Evolutionary conservation across 2,113 vertebrate species (phyloP), one percentile per base, ranked within the genome.

Genomic region (Crotalus horridus): DNA sequence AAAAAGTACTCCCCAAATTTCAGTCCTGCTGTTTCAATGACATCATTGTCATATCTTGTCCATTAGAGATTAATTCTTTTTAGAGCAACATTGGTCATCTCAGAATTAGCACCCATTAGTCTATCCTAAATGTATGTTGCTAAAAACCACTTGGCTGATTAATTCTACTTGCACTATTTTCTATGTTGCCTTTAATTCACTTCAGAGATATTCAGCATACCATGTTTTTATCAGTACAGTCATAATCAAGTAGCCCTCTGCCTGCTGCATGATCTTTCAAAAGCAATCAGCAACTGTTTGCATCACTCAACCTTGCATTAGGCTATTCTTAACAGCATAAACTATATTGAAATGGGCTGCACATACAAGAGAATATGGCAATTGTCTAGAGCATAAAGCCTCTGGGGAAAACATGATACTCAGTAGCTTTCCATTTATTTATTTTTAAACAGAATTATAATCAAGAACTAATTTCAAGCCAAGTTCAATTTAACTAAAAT

Each of bases 401-500:
- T 91, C 64, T 69, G 43, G 89, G 89, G 92, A 96, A 91, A 89
- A 90, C 93, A 92, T n/a, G 95, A 7, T 93, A 90, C 85, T 97
- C 95, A 89, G 81, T 94, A 95, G 69, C 46, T 96, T 95, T 6
- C 2, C 95, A 95, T 94, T 97, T 94, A 97, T 96, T 97, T 39
- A 2, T 39, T 90, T 56, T 96, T 96, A 91, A 96, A 91, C 69
- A 96, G 85, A 95, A 95, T 95, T 96, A 93, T 96, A 94, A 96
- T 96, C 88, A 97, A 96, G 90, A 94, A 86, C 58, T 95, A 92
- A 95, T 96, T 95, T 94, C 95, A 96, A 97, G 89, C 91, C 17
- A 56, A 96, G 92, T 91, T 97, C 95, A 95, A 61, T 97, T 97
- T 97, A 88, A 92, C 58, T 92, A 94, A 61, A 53, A 94, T 53